phyloP scores from a whole-genome alignment of 2,113 vertebrate species.

The Sander lucioperca region DNA sequence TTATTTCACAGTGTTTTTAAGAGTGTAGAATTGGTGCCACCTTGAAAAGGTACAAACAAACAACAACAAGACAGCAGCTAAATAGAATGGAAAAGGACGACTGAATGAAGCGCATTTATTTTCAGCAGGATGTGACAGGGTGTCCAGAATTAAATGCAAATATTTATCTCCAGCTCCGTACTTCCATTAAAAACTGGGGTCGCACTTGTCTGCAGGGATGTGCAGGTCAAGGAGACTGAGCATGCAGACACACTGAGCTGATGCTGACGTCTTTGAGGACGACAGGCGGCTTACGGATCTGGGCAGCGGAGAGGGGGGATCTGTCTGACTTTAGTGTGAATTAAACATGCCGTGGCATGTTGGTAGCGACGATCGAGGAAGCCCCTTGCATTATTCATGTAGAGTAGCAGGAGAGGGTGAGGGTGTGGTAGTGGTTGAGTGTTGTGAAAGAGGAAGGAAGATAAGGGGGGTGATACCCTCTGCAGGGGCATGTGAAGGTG shows the following conservation, averaged over 20 bases:
- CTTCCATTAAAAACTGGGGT: slow-evolving; percentile 21
- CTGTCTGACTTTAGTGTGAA: slow-evolving; percentile 76
- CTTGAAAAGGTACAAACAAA: slow-evolving; percentile 31
- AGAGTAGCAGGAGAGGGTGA: slow-evolving; percentile 45
- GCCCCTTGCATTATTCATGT: slow-evolving; percentile 83
- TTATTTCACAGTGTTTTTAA: not conserved
- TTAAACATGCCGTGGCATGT: slow-evolving; percentile 83
- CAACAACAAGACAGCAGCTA: not conserved
- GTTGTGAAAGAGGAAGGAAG: slow-evolving; percentile 28
- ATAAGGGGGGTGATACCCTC: not conserved
- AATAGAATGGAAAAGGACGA: slow-evolving; percentile 24
- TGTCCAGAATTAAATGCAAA: slow-evolving; percentile 65
- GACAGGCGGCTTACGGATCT: slow-evolving; percentile 14
- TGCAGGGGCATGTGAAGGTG: slow-evolving; percentile 56
- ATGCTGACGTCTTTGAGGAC: slow-evolving; percentile 37
- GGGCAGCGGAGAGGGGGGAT: slow-evolving; percentile 44
- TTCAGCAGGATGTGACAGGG: slow-evolving; percentile 44
- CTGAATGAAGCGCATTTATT: slow-evolving; percentile 32
- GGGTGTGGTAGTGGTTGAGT: slow-evolving; percentile 18
- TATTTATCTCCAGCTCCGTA: slow-evolving; percentile 61
- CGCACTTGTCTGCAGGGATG: slow-evolving; percentile 31
- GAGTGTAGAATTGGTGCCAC: not conserved
- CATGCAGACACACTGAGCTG: slow-evolving; percentile 26
- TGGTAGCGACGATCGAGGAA: slow-evolving; percentile 68
- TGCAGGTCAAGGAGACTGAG: slow-evolving; percentile 70